Conservation (phyloP, 2,113 vertebrate species). For the Myotis davidii region DNA sequence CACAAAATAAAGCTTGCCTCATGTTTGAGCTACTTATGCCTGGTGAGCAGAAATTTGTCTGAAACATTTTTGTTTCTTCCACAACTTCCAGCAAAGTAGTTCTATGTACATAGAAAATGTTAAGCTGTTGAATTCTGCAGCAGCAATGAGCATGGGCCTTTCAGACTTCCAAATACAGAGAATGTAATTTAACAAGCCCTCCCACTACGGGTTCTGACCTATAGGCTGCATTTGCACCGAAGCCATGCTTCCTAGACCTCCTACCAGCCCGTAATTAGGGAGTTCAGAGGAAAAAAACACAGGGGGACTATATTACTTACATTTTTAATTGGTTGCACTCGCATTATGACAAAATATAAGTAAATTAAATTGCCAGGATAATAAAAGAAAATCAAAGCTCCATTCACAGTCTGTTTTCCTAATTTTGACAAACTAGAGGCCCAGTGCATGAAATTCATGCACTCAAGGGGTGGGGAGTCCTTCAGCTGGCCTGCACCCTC, state of each 20-base stretch:
- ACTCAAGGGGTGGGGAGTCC: too few relatives aligned
- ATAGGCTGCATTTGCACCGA: too few relatives aligned
- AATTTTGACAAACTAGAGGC: neutral
- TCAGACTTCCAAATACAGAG: neutral
- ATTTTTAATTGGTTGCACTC: conserved; percentile 38
- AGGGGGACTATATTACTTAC: neutral
- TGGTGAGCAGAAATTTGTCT: neutral
- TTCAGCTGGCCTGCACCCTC: too few relatives aligned
- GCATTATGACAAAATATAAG: neutral
- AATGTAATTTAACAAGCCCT: neutral
- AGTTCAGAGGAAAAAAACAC: neutral
- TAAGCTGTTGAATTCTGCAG: neutral
- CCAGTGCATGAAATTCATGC: too few relatives aligned
- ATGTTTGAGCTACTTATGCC: neutral
- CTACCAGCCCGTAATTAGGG: neutral
- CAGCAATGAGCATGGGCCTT: neutral
- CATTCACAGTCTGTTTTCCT: neutral
- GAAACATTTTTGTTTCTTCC: neutral
- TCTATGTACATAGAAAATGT: neutral
- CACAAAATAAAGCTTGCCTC: neutral
- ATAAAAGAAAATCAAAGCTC: conserved; percentile 14
- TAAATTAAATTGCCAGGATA: neutral
- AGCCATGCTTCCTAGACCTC: neutral
- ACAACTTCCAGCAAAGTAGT: conserved; percentile 8
- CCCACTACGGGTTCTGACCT: neutral